Evolutionary conservation across 2,888 invertebrate species (phyloP).

Genomic region (Nipponacmea schrenckii): DNA sequence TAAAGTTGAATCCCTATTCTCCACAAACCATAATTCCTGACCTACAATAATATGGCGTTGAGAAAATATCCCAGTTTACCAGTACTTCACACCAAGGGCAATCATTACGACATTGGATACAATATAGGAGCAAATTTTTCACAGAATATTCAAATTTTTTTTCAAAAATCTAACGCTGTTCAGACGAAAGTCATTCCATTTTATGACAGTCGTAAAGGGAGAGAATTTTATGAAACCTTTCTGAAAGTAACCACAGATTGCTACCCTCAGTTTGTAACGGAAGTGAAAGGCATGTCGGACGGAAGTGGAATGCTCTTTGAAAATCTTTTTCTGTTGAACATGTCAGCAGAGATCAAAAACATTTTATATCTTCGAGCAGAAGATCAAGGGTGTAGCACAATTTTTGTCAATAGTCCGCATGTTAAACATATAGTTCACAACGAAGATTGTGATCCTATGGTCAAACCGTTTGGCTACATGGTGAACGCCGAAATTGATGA

Average conservation of each 20-base stretch:
- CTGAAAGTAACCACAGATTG: slow-evolving; percentile 2
- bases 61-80: slow-evolving; percentile 11
- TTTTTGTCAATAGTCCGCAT: slow-evolving; percentile 21
- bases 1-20: no score
- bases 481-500: slow-evolving; percentile 16
- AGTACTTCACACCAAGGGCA: slow-evolving; percentile 12
- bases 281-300: slow-evolving; percentile 18
- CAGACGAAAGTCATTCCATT: slow-evolving; percentile 16
- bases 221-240: slow-evolving; percentile 14
- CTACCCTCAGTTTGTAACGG: slow-evolving; percentile 24
- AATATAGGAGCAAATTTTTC: slow-evolving; percentile 17
- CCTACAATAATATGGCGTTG: not conserved
- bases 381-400: slow-evolving; percentile 16
- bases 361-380: slow-evolving; percentile 2
- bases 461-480: slow-evolving; percentile 15
- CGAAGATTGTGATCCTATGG: slow-evolving; percentile 19
- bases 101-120: slow-evolving; percentile 24
- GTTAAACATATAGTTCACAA: slow-evolving; percentile 23
- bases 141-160: slow-evolving; percentile 12
- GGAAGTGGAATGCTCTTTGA: slow-evolving; percentile 24
- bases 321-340: slow-evolving; percentile 18
- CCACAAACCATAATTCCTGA: no score
- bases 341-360: slow-evolving; percentile 12
- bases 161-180: slow-evolving; percentile 7
- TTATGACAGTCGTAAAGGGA: slow-evolving; percentile 20